Evolutionary conservation across 1,140 invertebrate genomes (phyloP).

Genomic region (Ganaspis sp.): DNA sequence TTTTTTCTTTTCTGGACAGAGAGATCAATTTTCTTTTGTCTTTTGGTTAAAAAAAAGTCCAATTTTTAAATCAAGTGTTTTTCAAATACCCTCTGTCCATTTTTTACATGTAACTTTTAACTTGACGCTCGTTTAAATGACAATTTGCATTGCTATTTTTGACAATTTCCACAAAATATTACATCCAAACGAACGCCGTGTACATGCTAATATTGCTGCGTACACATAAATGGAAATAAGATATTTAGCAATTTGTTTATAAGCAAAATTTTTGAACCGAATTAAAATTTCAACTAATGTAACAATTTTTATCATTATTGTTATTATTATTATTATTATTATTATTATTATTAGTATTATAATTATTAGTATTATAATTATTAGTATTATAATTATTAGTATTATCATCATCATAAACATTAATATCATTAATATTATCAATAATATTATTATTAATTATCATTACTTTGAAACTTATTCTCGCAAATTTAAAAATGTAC

Average conservation of each 20-base stretch:
- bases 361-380: too few species aligned
- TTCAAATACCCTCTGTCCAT: conserved; percentile 64
- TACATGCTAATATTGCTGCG: conserved; percentile 62
- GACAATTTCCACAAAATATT: neutral
- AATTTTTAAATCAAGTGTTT: conserved; percentile 34
- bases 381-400: too few species aligned
- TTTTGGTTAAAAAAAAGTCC: neutral
- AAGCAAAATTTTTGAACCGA: too few species aligned
- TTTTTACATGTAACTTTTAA: conserved; percentile 63
- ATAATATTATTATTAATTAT: too few species aligned
- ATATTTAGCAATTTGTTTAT: conserved; percentile 67
- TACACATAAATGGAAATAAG: conserved; percentile 54
- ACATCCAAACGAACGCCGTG: conserved; percentile 54
- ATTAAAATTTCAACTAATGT: too few species aligned
- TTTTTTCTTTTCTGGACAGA: conserved; percentile 58
- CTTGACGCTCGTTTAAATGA: conserved; percentile 59
- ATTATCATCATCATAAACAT: too few species aligned
- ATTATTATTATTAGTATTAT: too few species aligned
- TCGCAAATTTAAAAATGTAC: neutral
- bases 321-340: too few species aligned
- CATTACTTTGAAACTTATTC: neutral
- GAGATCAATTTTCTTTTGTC: conserved; percentile 46
- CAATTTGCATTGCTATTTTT: neutral
- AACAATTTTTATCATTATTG: too few species aligned
- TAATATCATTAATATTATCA: too few species aligned